A percentile compares a stretch with the other conserved stretches of the same genome.
Conservation (phyloP, 2,888 invertebrate species). For the Melikaiella ostensackeni region DNA sequence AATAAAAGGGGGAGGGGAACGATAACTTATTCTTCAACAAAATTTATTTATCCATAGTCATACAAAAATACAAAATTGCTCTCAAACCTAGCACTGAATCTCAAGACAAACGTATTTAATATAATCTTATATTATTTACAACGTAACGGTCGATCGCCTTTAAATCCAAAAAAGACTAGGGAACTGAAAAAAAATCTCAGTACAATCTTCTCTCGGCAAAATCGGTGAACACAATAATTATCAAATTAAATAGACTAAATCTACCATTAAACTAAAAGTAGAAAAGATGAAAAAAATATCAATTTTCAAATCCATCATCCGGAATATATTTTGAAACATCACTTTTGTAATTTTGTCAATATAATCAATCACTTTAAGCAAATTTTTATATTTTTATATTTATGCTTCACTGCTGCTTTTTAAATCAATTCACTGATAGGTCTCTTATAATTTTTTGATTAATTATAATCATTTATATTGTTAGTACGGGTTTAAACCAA, state of each 20-base stretch:
- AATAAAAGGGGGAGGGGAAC: no score
- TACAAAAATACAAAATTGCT: constrained; percentile 31
- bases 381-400: background rate
- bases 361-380: background rate
- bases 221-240: background rate
- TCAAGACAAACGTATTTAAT: background rate
- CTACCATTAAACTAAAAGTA: background rate
- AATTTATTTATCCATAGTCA: constrained; percentile 1
- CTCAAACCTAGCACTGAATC: background rate
- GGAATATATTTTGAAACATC: background rate
- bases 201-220: background rate
- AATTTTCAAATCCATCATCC: background rate
- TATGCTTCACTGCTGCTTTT: no score
- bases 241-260: no score
- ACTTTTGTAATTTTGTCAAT: background rate
- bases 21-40: background rate
- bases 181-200: background rate
- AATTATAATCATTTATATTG: background rate
- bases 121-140: constrained; percentile 28
- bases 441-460: no score
- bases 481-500: background rate
- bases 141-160: background rate
- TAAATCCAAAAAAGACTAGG: background rate
- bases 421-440: no score
- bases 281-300: background rate